Percentiles rank a stretch among this genome's conserved stretches.
Conservation (phyloP, 1,140 invertebrate genomes). For the Ceratina japonica region DNA sequence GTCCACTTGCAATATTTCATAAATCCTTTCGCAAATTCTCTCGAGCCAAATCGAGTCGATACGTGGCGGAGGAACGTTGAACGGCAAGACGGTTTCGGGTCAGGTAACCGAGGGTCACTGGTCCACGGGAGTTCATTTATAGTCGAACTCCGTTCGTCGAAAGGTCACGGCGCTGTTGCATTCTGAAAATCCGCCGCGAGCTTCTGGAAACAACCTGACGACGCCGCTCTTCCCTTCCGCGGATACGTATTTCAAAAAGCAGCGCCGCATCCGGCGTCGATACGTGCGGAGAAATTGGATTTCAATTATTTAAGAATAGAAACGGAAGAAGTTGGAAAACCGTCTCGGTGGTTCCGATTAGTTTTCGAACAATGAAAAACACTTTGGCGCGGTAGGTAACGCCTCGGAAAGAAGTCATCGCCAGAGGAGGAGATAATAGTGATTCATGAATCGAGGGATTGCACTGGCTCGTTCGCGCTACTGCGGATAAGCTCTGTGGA, state of each 20-base stretch:
- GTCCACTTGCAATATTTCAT: constrained; percentile 3
- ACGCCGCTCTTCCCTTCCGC: background rate
- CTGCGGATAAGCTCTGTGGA: constrained; percentile 67
- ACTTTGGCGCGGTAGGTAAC: constrained; percentile 1
- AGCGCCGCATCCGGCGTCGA: background rate
- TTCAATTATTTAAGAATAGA: constrained; percentile 14
- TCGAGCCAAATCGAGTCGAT: background rate
- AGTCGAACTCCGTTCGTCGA: constrained; percentile 15
- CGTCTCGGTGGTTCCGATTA: constrained; percentile 3
- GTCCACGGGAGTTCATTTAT: constrained; percentile 51
- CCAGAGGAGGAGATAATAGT: constrained; percentile 48
- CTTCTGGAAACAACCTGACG: background rate
- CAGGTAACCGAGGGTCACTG: constrained; percentile 52
- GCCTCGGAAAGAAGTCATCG: constrained; percentile 27
- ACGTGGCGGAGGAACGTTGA: background rate
- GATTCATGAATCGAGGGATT: constrained; percentile 56
- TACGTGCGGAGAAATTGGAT: background rate
- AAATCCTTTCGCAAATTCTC: background rate
- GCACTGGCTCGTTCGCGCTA: constrained; percentile 35
- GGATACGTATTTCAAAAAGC: background rate
- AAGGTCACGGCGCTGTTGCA: constrained; percentile 27
- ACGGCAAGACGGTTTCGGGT: constrained; percentile 56
- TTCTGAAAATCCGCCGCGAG: background rate
- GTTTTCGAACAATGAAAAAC: constrained; percentile 23
- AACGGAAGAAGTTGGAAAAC: background rate